Evolutionary conservation across 2,113 vertebrate genomes (phyloP).

Genomic region (Salvelinus fontinalis): DNA sequence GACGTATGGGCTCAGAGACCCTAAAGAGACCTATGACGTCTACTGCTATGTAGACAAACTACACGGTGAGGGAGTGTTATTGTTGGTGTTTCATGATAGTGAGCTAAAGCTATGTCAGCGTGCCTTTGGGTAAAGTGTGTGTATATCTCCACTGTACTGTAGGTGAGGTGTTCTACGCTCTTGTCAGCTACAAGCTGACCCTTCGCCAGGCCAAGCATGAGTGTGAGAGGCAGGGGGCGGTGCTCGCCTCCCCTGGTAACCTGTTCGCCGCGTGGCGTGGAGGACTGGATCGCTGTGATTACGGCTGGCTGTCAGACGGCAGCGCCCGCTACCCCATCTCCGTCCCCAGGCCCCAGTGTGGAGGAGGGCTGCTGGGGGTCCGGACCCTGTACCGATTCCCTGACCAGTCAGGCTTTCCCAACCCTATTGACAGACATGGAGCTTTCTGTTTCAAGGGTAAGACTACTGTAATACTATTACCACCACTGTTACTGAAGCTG

Average conservation of each 20-base stretch:
- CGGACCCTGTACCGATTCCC: slow-evolving; percentile 87
- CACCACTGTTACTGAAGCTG: neutral
- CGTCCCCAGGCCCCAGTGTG: slow-evolving; percentile 86
- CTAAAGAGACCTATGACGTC: slow-evolving; percentile 86
- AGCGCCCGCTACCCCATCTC: slow-evolving; percentile 92
- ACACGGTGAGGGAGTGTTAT: slow-evolving; percentile 75
- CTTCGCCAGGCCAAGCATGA: slow-evolving; percentile 76
- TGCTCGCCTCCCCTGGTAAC: slow-evolving; percentile 85
- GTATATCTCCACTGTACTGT: slow-evolving; percentile 15
- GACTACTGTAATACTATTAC: slow-evolving; percentile 25
- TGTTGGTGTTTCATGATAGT: neutral
- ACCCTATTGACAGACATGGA: slow-evolving; percentile 78
- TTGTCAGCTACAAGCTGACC: slow-evolving; percentile 73
- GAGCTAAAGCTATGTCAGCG: neutral
- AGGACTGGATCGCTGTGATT: slow-evolving; percentile 89
- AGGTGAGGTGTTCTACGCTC: slow-evolving; percentile 88
- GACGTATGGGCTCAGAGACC: slow-evolving; percentile 83
- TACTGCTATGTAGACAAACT: slow-evolving; percentile 89
- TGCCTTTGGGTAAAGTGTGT: no score
- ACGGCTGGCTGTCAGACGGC: slow-evolving; percentile 89
- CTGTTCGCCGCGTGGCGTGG: slow-evolving; percentile 89
- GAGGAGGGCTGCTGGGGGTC: slow-evolving; percentile 89
- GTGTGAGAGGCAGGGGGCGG: slow-evolving; percentile 67
- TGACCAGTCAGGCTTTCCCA: slow-evolving; percentile 89
- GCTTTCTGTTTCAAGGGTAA: slow-evolving; percentile 92